Percentiles rank a stretch among this genome's conserved stretches.
Conservation (phyloP, 2,797 vertebrate species). For the Distichodus sexfasciatus region DNA sequence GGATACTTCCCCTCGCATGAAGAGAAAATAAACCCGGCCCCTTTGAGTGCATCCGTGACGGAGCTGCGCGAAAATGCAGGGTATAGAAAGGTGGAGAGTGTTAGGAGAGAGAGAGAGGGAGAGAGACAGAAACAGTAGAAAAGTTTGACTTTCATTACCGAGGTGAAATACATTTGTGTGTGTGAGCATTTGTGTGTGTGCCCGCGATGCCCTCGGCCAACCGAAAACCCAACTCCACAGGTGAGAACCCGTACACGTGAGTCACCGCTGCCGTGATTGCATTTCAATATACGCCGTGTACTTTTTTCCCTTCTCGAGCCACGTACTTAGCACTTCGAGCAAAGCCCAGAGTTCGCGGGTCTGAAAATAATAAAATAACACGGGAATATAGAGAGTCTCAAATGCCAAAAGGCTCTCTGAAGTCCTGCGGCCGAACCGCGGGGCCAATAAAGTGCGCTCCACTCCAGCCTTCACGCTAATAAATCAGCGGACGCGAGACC, state of each 20-base stretch:
- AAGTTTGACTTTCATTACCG: no score
- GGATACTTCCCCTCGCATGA: constrained; percentile 55
- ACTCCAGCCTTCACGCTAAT: constrained; percentile 69
- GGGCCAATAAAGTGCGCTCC: constrained; percentile 62
- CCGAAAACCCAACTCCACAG: constrained; percentile 57
- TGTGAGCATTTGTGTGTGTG: constrained; percentile 38
- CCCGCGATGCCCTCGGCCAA: constrained; percentile 54
- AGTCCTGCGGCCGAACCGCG: constrained; percentile 50
- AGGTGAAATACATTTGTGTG: no score
- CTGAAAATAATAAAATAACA: constrained; percentile 46
- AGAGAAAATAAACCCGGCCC: constrained; percentile 64
- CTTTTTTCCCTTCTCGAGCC: constrained; percentile 20
- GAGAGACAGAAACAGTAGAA: constrained; percentile 24
- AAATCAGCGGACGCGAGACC: constrained; percentile 68
- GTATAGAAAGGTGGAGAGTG: constrained; percentile 39
- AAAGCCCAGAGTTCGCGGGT: constrained; percentile 32
- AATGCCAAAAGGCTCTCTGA: constrained; percentile 56
- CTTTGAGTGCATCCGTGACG: constrained; percentile 56
- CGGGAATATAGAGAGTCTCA: constrained; percentile 57
- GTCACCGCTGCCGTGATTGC: constrained; percentile 56
- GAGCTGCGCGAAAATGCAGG: constrained; percentile 44
- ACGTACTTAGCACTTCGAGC: constrained; percentile 18
- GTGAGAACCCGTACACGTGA: constrained; percentile 62
- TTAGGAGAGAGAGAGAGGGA: constrained; percentile 5
- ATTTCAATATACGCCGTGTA: constrained; percentile 43